Evolutionary conservation across 2,113 vertebrate genomes (phyloP).

Genomic region (Ptyas mucosa): DNA sequence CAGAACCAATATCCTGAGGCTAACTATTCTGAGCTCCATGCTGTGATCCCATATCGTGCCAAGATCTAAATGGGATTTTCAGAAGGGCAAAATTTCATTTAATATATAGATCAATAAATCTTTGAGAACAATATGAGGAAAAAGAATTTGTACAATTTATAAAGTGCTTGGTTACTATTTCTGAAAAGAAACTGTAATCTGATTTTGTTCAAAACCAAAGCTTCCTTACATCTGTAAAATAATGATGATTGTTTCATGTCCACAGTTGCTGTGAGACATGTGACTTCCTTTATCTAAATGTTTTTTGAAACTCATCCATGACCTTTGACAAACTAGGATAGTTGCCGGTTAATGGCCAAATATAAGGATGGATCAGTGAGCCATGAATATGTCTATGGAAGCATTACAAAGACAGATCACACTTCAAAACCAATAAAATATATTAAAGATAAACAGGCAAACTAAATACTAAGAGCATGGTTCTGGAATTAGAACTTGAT

Average conservation of each 20-base stretch:
- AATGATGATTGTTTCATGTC: slow-evolving; percentile 45
- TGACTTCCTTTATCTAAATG: slow-evolving; percentile 39
- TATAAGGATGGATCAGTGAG: background rate
- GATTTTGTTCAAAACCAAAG: slow-evolving; percentile 60
- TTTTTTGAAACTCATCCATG: slow-evolving; percentile 27
- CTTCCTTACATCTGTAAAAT: slow-evolving; percentile 55
- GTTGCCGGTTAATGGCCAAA: slow-evolving; percentile 5
- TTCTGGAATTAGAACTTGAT: background rate
- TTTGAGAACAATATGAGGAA: slow-evolving; percentile 22
- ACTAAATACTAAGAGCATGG: background rate
- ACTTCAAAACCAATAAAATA: background rate
- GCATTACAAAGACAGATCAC: background rate
- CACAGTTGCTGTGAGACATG: slow-evolving; percentile 45
- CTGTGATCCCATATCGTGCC: background rate
- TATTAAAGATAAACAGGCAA: background rate
- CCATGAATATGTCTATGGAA: background rate
- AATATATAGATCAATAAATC: slow-evolving; percentile 30
- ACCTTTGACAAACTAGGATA: slow-evolving; percentile 28
- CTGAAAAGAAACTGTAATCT: slow-evolving; percentile 41
- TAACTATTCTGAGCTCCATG: background rate
- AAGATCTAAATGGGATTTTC: background rate
- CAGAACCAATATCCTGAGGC: slow-evolving; percentile 6
- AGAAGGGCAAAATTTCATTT: slow-evolving; percentile 33
- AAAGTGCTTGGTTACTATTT: slow-evolving; percentile 43
- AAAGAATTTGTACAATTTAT: slow-evolving; percentile 44